These are phyloP conservation scores for Leptinotarsa juncta DNA, from an alignment of 2,888 invertebrate species.

Conservation along the genomic window DNA sequence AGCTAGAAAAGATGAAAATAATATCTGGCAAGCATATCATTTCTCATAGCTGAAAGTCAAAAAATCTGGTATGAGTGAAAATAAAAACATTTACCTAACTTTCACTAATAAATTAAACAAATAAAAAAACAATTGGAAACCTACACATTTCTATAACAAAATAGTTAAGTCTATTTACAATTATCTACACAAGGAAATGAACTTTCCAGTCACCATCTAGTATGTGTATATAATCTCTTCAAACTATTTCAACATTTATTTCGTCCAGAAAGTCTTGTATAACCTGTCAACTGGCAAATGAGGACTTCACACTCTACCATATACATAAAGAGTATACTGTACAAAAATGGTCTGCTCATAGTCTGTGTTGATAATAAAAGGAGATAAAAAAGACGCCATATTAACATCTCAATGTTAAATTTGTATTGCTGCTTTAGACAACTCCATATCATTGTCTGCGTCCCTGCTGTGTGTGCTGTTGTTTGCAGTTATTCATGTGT, in stretches of 20 bases:
- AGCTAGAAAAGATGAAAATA: not conserved
- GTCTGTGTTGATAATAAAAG: no score
- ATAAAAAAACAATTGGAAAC: constrained; percentile 30
- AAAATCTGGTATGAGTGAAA: not conserved
- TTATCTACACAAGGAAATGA: constrained; percentile 39
- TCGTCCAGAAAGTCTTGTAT: not conserved
- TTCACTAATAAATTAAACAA: constrained; percentile 32
- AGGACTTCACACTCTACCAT: not conserved
- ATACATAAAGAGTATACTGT: no score
- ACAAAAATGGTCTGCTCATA: no score
- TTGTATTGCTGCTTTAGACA: no score
- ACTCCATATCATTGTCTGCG: no score
- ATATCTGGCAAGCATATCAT: constrained; percentile 9
- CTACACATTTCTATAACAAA: constrained; percentile 28
- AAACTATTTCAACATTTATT: not conserved
- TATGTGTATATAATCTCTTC: not conserved
- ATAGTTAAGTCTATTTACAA: constrained; percentile 40
- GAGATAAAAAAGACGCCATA: no score
- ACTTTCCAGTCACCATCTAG: not conserved
- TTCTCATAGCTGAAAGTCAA: not conserved
- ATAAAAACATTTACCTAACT: not conserved
- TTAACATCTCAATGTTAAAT: no score
- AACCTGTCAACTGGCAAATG: not conserved
- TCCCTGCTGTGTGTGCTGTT: no score
- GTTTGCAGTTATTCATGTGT: no score